Conservation (phyloP, 1,140 invertebrate species). For the Hyposmocoma kahamanoa region DNA sequence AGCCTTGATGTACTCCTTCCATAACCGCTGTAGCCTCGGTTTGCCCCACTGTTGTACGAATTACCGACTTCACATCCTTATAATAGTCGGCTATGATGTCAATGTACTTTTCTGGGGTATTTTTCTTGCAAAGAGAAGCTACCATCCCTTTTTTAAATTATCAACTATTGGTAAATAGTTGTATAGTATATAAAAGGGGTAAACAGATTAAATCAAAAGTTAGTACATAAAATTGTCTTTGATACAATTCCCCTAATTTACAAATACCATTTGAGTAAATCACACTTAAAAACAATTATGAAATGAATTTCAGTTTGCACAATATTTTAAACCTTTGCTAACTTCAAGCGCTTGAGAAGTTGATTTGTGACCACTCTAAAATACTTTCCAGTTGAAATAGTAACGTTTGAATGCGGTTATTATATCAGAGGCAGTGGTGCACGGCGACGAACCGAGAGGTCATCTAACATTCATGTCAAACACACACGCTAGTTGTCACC, state of each 20-base stretch:
- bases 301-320: neutral
- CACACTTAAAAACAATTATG: neutral
- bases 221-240: no score
- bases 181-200: no score
- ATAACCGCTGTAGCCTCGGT: neutral
- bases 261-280: neutral
- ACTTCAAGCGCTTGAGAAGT: neutral
- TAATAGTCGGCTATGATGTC: slow-evolving; percentile 1
- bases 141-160: no score
- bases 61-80: neutral
- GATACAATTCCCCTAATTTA: neutral
- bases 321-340: neutral
- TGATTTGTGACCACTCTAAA: neutral
- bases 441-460: neutral
- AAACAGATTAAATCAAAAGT: no score
- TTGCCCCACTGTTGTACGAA: neutral
- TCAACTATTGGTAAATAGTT: no score
- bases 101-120: slow-evolving; percentile 1
- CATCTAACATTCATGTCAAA: slow-evolving; percentile 19
- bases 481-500: slow-evolving; percentile 25
- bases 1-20: slow-evolving; percentile 5
- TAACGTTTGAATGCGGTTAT: neutral
- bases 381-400: neutral
- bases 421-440: neutral
- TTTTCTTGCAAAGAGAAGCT: neutral